Conservation (phyloP, 2,113 vertebrate genomes). For the Aphyosemion australe region DNA sequence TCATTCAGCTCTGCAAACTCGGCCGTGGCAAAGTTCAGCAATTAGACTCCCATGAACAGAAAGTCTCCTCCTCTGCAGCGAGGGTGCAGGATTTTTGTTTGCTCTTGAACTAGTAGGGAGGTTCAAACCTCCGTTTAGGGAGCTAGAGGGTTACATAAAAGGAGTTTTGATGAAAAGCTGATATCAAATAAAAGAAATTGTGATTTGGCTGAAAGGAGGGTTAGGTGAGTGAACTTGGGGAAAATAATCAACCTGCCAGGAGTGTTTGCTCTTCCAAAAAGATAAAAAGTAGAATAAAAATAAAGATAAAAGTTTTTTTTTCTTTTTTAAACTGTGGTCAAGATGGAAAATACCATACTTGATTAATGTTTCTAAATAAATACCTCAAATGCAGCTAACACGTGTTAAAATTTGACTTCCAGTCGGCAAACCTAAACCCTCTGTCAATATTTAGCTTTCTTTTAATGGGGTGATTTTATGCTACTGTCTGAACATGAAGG, state of each 20-base stretch:
- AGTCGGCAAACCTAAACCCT: conserved; percentile 63
- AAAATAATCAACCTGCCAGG: conserved; percentile 65
- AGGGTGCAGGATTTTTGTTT: conserved; percentile 89
- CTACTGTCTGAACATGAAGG: conserved; percentile 71
- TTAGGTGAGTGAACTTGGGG: conserved; percentile 51
- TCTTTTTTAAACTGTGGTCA: conserved; percentile 7
- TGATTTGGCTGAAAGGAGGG: too few species aligned
- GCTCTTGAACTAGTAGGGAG: conserved; percentile 76
- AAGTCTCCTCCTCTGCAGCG: conserved; percentile 76
- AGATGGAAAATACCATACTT: conserved; percentile 35
- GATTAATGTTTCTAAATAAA: conserved; percentile 28
- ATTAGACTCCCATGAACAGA: conserved; percentile 92
- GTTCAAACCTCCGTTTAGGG: conserved; percentile 71
- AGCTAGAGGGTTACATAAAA: not conserved
- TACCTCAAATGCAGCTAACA: conserved; percentile 28
- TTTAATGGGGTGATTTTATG: conserved; percentile 65
- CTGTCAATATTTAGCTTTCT: conserved; percentile 79
- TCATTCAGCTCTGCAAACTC: conserved; percentile 93
- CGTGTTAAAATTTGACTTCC: conserved; percentile 68
- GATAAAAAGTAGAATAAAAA: conserved; percentile 4
- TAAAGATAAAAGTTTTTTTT: conserved; percentile 2
- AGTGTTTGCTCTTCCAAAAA: conserved; percentile 52
- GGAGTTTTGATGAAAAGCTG: conserved; percentile 74
- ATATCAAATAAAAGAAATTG: conserved; percentile 70
- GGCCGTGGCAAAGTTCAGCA: conserved; percentile 97